Evolutionary conservation across 2,113 vertebrate species (phyloP), one percentile per base, ranked within the genome.

Genomic region (Coregonus clupeaformis): DNA sequence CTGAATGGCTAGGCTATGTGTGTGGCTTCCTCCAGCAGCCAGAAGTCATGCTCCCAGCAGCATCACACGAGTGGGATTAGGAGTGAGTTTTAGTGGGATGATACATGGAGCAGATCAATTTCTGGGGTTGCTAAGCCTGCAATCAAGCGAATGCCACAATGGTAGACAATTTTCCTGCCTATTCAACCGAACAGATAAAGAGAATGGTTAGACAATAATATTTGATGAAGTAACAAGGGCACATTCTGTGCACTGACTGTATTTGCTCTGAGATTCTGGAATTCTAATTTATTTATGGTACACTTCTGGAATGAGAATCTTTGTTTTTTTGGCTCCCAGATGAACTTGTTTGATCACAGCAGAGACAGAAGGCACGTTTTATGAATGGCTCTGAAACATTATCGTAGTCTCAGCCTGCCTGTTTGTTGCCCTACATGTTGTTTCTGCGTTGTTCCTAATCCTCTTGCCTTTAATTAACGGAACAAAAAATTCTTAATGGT

Each of bases 401-500:
- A 77, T 87, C 87, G 86, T 73, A 80, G 77, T 69, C 49, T 52
- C 49, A 52, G 68, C 71, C 75, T 83, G 76, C 81, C 77, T 89
- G 82, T 88, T 82, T 86, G 87, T 88, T 84, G 77, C 82, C 81
- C 84, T 78, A 85, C 83, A 84, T 81, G 80, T 52, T 18, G 79
- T 73, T 87, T 77, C 75, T 83, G 74, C 82, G 82, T 85, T 88
- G 77, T 79, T 85, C 78, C 80, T 91, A 92, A 93, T 92, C 89
- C 89, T 88, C 88, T 90, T 88, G 86, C 88, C 87, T 91, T 91
- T 93, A 92, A 94, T 93, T 92, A 92, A 91, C 88, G 89, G 83
- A 88, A 89, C 86, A 89, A 89, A 76, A 68, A 87, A 90, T 87
- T 81, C 89, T 91, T 89, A 92, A 90, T 90, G 89, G 87, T 81